Percentiles rank a stretch among this genome's conserved stretches.
These are phyloP conservation scores for Phoenicopterus ruber DNA, from an alignment of 2,113 vertebrate genomes.

Conservation along the genomic window DNA sequence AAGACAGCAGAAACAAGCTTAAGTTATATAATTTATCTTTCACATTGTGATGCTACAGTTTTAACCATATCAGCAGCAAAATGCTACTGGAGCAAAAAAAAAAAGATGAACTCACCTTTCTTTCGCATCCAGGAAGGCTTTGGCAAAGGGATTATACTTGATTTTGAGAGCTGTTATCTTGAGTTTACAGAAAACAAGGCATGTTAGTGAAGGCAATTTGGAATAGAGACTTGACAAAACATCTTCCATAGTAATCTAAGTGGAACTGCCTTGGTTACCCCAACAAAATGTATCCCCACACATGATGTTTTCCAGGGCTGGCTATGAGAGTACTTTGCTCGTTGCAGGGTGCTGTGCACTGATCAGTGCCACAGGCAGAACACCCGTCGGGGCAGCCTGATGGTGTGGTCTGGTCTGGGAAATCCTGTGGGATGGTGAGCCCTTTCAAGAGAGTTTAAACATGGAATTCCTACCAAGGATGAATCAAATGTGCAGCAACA, in stretches of 20 bases:
- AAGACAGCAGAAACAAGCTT: not conserved
- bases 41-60: not conserved
- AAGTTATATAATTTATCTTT: not conserved
- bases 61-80: not conserved
- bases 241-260: not conserved
- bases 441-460: not conserved
- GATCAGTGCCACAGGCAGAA: not conserved
- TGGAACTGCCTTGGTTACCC: not conserved
- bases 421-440: not conserved
- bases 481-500: not conserved
- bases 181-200: conserved; percentile 54
- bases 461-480: not conserved
- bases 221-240: not conserved
- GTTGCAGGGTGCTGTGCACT: not conserved
- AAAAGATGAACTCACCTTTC: conserved; percentile 80
- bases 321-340: not conserved
- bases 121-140: conserved; percentile 96
- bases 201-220: conserved; percentile 37
- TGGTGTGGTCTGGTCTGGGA: not conserved
- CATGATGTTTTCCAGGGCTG: not conserved
- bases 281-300: not conserved
- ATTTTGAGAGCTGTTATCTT: conserved; percentile 99
- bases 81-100: not conserved
- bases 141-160: conserved; percentile 97
- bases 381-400: not conserved